A percentile compares a stretch with the other conserved stretches of the same genome.
Conservation (phyloP, 2,888 invertebrate species). For the Macrosiphum euphorbiae region DNA sequence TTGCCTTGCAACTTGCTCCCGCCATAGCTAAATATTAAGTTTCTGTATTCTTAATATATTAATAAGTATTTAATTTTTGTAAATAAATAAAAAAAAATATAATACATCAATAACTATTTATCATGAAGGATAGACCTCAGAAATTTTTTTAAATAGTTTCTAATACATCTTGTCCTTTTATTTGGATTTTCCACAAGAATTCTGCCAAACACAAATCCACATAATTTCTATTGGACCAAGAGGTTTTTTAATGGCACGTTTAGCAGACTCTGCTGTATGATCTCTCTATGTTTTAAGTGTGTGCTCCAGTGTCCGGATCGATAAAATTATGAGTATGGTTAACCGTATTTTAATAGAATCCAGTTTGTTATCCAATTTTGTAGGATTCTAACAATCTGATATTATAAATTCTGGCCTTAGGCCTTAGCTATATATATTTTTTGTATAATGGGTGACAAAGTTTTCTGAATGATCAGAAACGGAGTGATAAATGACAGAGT, state of each 20-base stretch:
- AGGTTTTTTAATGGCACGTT: background rate
- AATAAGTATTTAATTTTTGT: background rate
- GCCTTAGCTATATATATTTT: no score
- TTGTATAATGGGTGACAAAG: no score
- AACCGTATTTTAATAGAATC: slow-evolving; percentile 2
- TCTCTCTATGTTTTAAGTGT: background rate
- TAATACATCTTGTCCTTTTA: background rate
- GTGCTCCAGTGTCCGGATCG: background rate
- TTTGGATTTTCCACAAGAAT: background rate
- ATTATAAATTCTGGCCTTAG: no score
- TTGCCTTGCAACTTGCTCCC: background rate
- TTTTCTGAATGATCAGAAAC: background rate
- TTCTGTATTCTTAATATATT: background rate
- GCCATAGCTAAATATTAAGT: background rate
- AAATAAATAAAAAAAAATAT: background rate
- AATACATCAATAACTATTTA: background rate
- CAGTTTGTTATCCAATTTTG: background rate
- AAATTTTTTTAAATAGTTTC: background rate
- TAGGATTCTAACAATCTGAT: background rate
- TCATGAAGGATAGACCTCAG: background rate
- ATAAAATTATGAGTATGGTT: slow-evolving; percentile 22
- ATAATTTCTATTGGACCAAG: background rate
- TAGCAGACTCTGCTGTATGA: slow-evolving; percentile 60
- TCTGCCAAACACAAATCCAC: background rate
- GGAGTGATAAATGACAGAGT: background rate